Evolutionary conservation across 2,888 invertebrate species (phyloP).

Genomic region (Macrostomum cliftonense): DNA sequence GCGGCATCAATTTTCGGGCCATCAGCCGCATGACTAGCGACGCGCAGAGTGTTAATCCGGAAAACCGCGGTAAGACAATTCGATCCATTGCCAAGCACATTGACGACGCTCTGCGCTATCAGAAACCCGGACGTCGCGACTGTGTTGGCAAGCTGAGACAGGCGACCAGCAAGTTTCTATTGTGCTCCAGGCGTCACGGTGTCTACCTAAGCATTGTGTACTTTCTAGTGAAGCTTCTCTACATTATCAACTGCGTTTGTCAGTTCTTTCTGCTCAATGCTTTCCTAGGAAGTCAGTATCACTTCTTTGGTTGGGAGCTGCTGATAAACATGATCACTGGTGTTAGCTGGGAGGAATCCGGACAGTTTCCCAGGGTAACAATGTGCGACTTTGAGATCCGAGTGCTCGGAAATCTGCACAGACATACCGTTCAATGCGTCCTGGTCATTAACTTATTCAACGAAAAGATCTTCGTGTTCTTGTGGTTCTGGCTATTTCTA

Average conservation of each 20-base stretch:
- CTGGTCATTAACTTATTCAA: constrained; percentile 21
- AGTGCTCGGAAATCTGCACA: constrained; percentile 21
- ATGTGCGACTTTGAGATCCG: constrained; percentile 34
- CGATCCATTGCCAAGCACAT: constrained; percentile 40
- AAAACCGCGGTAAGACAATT: constrained; percentile 37
- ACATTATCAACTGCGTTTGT: constrained; percentile 35
- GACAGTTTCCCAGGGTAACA: constrained; percentile 31
- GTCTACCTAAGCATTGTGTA: constrained; percentile 38
- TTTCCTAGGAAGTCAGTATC: constrained; percentile 36
- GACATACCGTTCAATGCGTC: constrained; percentile 20
- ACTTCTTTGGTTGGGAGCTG: constrained; percentile 37
- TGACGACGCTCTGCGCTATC: constrained; percentile 20
- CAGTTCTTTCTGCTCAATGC: constrained; percentile 40
- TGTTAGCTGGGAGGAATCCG: constrained; percentile 24
- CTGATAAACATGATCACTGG: constrained; percentile 36
- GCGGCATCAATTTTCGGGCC: constrained; percentile 25
- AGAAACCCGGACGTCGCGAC: constrained; percentile 17
- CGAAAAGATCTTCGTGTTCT: constrained; percentile 15
- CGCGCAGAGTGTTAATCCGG: constrained; percentile 36
- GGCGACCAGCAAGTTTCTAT: background rate
- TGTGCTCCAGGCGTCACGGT: constrained; percentile 18
- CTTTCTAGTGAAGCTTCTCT: constrained; percentile 34
- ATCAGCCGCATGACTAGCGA: constrained; percentile 24
- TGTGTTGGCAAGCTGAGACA: constrained; percentile 13
- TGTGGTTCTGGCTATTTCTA: constrained; percentile 14